Evolutionary conservation across 53 echinoderm and acorn worm genomes (phyloP).

Genomic region (Paracentrotus lividus): DNA sequence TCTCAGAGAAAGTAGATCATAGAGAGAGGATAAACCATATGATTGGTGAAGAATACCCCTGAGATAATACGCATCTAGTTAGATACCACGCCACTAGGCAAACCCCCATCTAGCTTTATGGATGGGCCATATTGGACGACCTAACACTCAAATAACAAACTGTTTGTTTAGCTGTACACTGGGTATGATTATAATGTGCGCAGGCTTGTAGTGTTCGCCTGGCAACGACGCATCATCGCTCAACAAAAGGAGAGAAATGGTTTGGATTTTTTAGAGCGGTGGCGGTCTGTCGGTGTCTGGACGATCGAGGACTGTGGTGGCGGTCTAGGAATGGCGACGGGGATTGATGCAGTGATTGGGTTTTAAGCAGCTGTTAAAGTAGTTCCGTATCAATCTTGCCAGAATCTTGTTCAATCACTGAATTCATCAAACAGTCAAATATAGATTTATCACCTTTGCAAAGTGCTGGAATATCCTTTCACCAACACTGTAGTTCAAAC

Average conservation of each 20-base stretch:
- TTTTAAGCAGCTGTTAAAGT: conserved; percentile 67
- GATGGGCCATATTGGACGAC: conserved; percentile 45
- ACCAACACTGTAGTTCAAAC: conserved; percentile 1
- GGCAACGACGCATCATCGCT: conserved; percentile 32
- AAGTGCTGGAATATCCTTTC: not conserved
- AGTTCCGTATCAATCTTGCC: conserved; percentile 59
- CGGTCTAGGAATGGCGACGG: conserved; percentile 21
- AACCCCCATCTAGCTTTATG: conserved; percentile 10
- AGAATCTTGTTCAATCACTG: conserved; percentile 25
- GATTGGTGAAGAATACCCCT: conserved; percentile 43
- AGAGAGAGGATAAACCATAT: conserved; percentile 32
- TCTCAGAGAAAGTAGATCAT: not conserved
- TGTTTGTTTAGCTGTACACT: conserved; percentile 62
- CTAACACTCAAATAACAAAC: conserved; percentile 57
- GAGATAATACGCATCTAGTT: conserved; percentile 52
- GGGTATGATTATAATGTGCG: conserved; percentile 44
- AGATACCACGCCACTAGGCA: not conserved
- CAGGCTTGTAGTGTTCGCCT: conserved; percentile 23
- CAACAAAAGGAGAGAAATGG: conserved; percentile 38
- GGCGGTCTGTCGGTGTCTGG: no score
- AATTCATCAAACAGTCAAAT: conserved; percentile 54
- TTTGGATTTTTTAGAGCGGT: conserved; percentile 19
- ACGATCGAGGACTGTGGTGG: conserved; percentile 16
- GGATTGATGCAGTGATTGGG: conserved; percentile 65
- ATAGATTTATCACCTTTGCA: conserved; percentile 53